Conservation (phyloP, 64 coral and sea anemone species). For the Trachythela sp. region DNA sequence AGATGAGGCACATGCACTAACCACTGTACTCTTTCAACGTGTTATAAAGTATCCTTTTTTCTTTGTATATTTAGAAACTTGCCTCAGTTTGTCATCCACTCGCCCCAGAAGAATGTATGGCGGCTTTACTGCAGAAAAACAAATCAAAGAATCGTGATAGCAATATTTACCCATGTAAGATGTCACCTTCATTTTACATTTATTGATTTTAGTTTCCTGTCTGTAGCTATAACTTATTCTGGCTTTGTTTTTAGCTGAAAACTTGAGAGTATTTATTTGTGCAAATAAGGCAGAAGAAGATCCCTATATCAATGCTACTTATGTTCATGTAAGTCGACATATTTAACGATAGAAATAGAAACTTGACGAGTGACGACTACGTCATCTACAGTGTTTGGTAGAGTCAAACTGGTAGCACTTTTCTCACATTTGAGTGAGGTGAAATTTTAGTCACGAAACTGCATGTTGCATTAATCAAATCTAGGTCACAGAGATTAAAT, state of each 20-base stretch:
- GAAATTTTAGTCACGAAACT: too few relatives aligned
- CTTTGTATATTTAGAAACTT: neutral
- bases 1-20: too few relatives aligned
- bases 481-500: too few relatives aligned
- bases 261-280: neutral
- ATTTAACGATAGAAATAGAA: too few relatives aligned
- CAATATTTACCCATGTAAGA: neutral
- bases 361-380: too few relatives aligned
- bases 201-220: neutral
- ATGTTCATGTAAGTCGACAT: neutral
- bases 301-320: neutral
- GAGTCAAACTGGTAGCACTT: too few relatives aligned
- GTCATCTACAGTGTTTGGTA: too few relatives aligned
- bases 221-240: neutral
- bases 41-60: neutral
- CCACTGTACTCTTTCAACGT: too few relatives aligned
- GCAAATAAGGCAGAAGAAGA: neutral
- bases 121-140: neutral
- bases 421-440: too few relatives aligned
- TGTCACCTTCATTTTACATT: neutral
- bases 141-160: constrained; percentile 1
- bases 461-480: too few relatives aligned
- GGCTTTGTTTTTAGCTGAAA: neutral
- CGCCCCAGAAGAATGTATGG: neutral
- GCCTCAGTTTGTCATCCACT: neutral